Evolutionary conservation across 2,113 vertebrate genomes (phyloP).

Genomic region (Formicarius rufipectus): DNA sequence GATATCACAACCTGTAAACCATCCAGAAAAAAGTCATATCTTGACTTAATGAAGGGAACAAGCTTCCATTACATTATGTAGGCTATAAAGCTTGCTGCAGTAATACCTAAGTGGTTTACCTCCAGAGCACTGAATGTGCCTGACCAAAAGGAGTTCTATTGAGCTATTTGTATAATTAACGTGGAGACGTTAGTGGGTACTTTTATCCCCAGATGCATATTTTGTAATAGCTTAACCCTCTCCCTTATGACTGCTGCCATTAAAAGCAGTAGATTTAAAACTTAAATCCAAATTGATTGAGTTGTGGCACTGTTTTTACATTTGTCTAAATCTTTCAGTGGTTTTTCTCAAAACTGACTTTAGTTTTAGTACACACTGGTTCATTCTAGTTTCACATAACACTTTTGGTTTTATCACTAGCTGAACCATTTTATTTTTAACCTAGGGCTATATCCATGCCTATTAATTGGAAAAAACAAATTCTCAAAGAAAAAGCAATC

Average conservation of each 20-base stretch:
- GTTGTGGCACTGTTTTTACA: not conserved
- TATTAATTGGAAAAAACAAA: not conserved
- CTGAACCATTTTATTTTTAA: not conserved
- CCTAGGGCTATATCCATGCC: not conserved
- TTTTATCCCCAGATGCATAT: conserved; percentile 7
- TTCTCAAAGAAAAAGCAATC: not conserved
- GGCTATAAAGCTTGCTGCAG: not conserved
- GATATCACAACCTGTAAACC: not conserved
- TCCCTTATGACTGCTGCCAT: not conserved
- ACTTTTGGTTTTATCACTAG: not conserved
- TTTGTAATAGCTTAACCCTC: conserved; percentile 3
- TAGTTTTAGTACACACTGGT: not conserved
- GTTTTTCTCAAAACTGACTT: not conserved
- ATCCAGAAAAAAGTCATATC: not conserved
- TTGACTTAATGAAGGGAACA: not conserved
- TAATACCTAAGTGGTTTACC: conserved; percentile 4
- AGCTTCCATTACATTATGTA: not conserved
- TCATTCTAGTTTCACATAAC: not conserved
- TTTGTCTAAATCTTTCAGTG: not conserved
- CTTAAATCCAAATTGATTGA: conserved; percentile 11
- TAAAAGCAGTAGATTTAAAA: not conserved
- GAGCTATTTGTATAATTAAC: conserved; percentile 19
- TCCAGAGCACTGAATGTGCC: not conserved
- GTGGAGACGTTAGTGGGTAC: not conserved
- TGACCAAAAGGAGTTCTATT: not conserved